Evolutionary conservation across 2,888 invertebrate species (phyloP).

Genomic region (Zhuqinia jingwanae): DNA sequence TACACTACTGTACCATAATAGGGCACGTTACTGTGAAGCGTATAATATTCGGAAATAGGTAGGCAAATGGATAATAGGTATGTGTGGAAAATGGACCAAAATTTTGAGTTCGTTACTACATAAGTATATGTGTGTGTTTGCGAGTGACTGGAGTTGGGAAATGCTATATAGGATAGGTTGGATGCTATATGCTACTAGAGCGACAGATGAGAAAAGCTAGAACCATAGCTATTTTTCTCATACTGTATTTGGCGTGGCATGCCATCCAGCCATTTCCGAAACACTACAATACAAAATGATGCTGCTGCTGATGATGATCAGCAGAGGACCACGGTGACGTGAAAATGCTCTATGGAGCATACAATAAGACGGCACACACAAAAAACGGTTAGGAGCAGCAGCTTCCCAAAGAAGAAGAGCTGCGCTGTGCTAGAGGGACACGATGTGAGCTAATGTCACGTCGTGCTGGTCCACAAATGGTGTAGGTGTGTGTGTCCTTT

Average conservation of each 20-base stretch:
- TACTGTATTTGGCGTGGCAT: background rate
- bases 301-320: conserved; percentile 24
- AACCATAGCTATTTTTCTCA: conserved; percentile 30
- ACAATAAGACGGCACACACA: background rate
- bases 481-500: conserved; percentile 12
- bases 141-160: background rate
- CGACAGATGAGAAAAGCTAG: conserved; percentile 16
- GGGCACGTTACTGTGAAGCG: background rate
- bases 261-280: conserved; percentile 17
- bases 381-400: background rate
- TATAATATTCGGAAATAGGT: background rate
- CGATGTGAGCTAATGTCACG: conserved; percentile 24
- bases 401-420: conserved; percentile 11
- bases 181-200: conserved; percentile 16
- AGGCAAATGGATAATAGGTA: conserved; percentile 25
- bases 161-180: conserved; percentile 33
- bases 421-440: background rate
- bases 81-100: background rate
- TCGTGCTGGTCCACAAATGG: background rate
- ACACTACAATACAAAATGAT: background rate
- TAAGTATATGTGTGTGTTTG: background rate
- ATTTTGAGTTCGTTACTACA: background rate
- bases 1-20: background rate
- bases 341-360: conserved; percentile 29
- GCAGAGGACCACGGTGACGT: background rate